Evolutionary conservation across 2,888 invertebrate species (phyloP).

Genomic region (Dugesia japonica): DNA sequence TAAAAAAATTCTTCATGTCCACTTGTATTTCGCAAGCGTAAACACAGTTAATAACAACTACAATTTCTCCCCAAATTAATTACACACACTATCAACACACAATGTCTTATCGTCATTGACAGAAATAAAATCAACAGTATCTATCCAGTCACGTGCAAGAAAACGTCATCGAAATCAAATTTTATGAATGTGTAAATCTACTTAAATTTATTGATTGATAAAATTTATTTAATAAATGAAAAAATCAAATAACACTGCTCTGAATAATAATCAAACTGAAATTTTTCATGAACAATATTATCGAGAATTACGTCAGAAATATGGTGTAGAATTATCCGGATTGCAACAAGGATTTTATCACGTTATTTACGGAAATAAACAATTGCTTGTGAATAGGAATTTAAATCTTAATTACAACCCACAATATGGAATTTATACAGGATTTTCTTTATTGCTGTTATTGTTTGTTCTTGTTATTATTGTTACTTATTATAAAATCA

Average conservation of each 20-base stretch:
- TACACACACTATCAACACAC: not conserved
- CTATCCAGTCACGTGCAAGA: not conserved
- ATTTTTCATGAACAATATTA: not conserved
- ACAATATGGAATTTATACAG: not conserved
- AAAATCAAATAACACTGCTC: not conserved
- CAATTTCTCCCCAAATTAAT: not conserved
- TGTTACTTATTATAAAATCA: not conserved
- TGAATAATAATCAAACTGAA: not conserved
- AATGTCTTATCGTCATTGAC: not conserved
- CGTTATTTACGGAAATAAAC: slow-evolving; percentile 1
- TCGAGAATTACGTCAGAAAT: slow-evolving; percentile 20
- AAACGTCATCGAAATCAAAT: not conserved
- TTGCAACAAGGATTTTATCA: not conserved
- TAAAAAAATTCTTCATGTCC: not conserved
- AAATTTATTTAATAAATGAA: not conserved
- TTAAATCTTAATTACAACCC: not conserved
- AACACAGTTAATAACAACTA: not conserved
- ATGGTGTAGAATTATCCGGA: not conserved
- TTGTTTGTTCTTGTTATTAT: not conserved
- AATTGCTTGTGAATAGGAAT: not conserved
- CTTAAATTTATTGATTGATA: not conserved
- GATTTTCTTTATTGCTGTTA: not conserved
- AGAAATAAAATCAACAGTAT: slow-evolving; percentile 16
- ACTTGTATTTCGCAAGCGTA: slow-evolving; percentile 6
- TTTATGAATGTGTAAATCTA: slow-evolving; percentile 17